Evolutionary conservation across 2,888 invertebrate species (phyloP), one percentile per base, ranked within the genome.

Genomic region (Alviniconcha strummeri): DNA sequence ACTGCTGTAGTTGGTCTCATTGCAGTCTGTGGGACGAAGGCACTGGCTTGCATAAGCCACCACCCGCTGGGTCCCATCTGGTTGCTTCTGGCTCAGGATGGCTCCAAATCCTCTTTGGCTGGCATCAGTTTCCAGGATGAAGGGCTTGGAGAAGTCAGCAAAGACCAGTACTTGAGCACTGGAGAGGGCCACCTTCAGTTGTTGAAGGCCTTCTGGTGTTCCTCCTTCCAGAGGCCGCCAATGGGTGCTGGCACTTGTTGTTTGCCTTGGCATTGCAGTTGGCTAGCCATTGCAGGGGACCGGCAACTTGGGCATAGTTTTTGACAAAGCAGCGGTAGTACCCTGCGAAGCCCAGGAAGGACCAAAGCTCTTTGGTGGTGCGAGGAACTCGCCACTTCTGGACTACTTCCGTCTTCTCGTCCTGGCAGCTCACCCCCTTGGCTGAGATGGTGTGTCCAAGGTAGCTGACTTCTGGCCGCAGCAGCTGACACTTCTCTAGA

Each of bases 381-480:
- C 55, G 52, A n/a, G 87, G 85, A 17, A 13, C 64, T 52, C 78
- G 80, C 54, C 85, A 85, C 19, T 86, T 84, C 36, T 80, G 76
- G 4, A 77, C 57, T 1, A 83, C 85, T 19, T 84, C 80, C 11
- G 82, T 52, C 64, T 88, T 86, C 7, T 52, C 69, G 52, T 83
- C 83, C 76, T 87, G 85, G 11, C 84, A 77, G 9, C 82, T 54
- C n/a, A 84, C 77, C 1, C 88, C 87, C 13, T 86, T 71, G 36
- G 85, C 84, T 9, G 86, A 84, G 54, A 87, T 77, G 55, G 85
- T 19, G 55, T 87, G 86, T 1, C 88, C 88, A 0, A 88, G 79
- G 67, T 84, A 88, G 9, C 78, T 60, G 4, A 86, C 87, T 54
- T 86, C 81, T 13, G 57, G 2, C 17, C 82, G 57, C 74, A 87